Evolutionary conservation across 1,140 invertebrate genomes (phyloP), one percentile per base, ranked within the genome.

Genomic region (Drosophila fuyamai): DNA sequence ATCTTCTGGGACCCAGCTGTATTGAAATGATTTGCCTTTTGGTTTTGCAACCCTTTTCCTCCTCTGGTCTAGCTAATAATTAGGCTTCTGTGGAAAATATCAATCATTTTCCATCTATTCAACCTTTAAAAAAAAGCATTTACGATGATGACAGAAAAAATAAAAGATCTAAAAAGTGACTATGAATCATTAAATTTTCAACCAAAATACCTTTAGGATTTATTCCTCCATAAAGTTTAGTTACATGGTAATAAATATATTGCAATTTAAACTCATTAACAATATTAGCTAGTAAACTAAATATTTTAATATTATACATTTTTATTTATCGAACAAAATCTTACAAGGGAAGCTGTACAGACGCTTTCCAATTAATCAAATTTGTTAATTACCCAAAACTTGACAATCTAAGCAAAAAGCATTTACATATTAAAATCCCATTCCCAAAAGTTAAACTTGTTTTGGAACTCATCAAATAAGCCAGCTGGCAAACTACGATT

Each of bases 1-100:
- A 32, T 29, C 29, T 41, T 65, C 29, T 35, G 60, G 44, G 7
- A 9, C 16, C 13, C n/a, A 12, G 16, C 18, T 65, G 23, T 29
- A 48, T 48, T 48, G n/a, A 68, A 63, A 68, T 68, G 46, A 65
- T 68, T 66, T 67, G 65, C 36, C 60, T 18, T 48, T 62, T 63
- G 27, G 27, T 27, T 14, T 36, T 36, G 8, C 29, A 5, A 4
- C 16, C 12, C 4, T 0, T 23, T 5, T 10, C 10, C 44, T 16
- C 12, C 12, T 5, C n/a, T n/a, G 4, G 36, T 23, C 41, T 32
- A 60, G 29, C 46, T 51, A 27, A 46, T 68, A 65, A 68, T 68
- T 65, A 65, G 46, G 47, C 32, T 32, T 44, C 12, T 53, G 14
- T 41, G 10, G 5, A 27, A 63, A 65, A 51, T 51, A 44, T 65